Evolutionary conservation across 2,797 vertebrate genomes (phyloP).

Genomic region (Periparus ater): DNA sequence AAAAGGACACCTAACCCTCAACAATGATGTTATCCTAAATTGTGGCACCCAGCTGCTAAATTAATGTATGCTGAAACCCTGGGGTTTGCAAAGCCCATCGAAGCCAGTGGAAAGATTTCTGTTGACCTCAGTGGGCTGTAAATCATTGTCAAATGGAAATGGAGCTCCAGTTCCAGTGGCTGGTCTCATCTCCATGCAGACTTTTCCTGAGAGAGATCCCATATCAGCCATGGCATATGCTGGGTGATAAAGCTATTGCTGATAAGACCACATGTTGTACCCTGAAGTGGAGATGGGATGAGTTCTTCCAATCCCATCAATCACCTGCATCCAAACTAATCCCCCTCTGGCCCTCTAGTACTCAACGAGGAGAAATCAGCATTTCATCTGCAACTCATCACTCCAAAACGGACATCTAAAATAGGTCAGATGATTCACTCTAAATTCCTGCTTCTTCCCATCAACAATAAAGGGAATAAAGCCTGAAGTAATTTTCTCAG

Average conservation of each 20-base stretch:
- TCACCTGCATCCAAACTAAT: not conserved
- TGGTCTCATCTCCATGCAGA: not conserved
- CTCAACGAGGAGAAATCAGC: not conserved
- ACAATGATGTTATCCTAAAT: not conserved
- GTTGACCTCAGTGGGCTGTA: not conserved
- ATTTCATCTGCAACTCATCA: constrained; percentile 45
- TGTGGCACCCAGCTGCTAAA: not conserved
- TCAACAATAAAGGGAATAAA: constrained; percentile 10
- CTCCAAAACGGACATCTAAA: constrained; percentile 25
- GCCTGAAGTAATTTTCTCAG: constrained; percentile 30
- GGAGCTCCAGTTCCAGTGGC: not conserved
- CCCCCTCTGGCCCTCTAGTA: not conserved
- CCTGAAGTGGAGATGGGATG: not conserved
- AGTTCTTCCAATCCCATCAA: not conserved
- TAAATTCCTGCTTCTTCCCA: constrained; percentile 7
- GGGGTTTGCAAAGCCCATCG: not conserved
- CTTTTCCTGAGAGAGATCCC: not conserved
- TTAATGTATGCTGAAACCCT: not conserved
- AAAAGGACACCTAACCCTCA: no score
- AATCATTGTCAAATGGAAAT: not conserved
- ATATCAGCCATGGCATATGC: not conserved
- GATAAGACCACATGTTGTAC: not conserved
- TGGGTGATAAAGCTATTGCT: not conserved
- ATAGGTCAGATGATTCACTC: constrained; percentile 44
- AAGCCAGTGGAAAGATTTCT: not conserved